Conservation (phyloP, 2,113 vertebrate genomes). For the Trachemys scripta region DNA sequence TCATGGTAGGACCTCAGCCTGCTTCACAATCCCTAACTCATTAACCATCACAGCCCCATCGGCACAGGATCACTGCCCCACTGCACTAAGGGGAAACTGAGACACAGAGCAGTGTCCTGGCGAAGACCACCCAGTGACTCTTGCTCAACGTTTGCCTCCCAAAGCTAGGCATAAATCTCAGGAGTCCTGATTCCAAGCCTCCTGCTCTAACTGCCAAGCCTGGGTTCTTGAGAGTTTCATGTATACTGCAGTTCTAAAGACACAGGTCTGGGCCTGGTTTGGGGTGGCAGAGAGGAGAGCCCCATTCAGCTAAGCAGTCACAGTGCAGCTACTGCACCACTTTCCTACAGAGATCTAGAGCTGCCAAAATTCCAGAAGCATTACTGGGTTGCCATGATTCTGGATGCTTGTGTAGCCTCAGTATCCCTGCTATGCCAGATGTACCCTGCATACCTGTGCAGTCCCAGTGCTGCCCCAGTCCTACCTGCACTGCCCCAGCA, state of each 20-base stretch:
- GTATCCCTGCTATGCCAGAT: not conserved
- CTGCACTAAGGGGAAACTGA: not conserved
- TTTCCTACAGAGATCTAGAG: not conserved
- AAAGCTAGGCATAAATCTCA: not conserved
- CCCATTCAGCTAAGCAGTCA: not conserved
- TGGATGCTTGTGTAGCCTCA: not conserved
- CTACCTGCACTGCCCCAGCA: not conserved
- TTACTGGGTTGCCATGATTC: accelerated
- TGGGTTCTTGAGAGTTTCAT: not conserved
- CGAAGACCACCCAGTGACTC: accelerated
- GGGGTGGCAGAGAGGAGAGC: not conserved
- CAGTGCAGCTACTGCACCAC: not conserved
- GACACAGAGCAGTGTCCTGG: not conserved
- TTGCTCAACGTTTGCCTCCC: accelerated
- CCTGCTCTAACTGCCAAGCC: not conserved
- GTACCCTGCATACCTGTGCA: accelerated
- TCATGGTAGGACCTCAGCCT: not conserved
- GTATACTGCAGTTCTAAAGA: not conserved
- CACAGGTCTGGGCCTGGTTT: not conserved
- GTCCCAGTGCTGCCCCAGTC: accelerated
- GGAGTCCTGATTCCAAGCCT: not conserved
- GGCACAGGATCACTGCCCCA: not conserved
- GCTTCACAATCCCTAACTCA: accelerated
- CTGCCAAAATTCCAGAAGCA: not conserved
- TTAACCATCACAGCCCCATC: not conserved